A percentile compares a stretch with the other conserved stretches of the same genome.
phyloP scores from a whole-genome alignment of 2,113 vertebrate species.

The Cinclus mexicanus region DNA sequence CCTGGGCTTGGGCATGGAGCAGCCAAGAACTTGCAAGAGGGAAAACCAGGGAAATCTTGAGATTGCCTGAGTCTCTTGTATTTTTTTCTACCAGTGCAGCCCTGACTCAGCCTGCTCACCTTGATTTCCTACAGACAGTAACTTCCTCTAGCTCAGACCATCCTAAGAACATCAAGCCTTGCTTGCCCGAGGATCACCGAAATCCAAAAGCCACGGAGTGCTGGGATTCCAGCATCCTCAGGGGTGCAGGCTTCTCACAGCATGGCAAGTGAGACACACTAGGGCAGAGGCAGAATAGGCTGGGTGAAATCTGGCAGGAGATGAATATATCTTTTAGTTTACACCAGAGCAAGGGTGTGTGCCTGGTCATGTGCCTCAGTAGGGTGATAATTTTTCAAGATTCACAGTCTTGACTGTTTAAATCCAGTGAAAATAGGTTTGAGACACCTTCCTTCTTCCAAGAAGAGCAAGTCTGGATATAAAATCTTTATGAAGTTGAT shows the following conservation, averaged over 20 bases:
- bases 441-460: background rate
- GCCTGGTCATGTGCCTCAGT: background rate
- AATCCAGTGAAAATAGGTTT: background rate
- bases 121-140: background rate
- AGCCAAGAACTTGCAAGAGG: background rate
- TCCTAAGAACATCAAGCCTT: background rate
- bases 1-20: background rate
- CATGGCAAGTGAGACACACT: background rate
- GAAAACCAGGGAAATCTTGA: background rate
- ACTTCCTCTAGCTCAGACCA: background rate
- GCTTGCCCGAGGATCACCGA: background rate
- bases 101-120: background rate
- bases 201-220: rapidly evolving
- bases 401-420: background rate
- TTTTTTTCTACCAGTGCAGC: background rate
- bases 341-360: background rate
- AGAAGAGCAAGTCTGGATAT: background rate
- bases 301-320: background rate
- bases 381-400: background rate
- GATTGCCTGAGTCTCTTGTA: background rate
- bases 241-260: background rate
- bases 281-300: background rate
- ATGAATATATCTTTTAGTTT: background rate
- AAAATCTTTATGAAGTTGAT: background rate
- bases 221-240: background rate